Percentiles rank a stretch among this genome's conserved stretches.
Conservation (phyloP, 2,113 vertebrate species). For the Tragelaphus scriptus region DNA sequence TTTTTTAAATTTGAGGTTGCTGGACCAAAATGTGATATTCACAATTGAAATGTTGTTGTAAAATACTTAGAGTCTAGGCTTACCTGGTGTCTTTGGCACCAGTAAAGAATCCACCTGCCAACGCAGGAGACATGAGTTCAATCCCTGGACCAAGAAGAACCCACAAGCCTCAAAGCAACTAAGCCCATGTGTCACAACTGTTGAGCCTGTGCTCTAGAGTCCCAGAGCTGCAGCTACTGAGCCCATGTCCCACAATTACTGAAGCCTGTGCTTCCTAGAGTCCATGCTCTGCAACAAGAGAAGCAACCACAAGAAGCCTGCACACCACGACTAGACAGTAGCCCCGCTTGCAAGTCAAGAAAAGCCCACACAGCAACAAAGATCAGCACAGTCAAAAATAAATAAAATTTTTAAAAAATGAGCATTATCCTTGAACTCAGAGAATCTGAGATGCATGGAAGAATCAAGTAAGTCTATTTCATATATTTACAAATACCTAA, state of each 20-base stretch:
- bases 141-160: not conserved
- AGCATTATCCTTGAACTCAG: not conserved
- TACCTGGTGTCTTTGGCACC: not conserved
- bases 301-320: not conserved
- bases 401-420: not conserved
- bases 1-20: not conserved
- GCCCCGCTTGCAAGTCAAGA: not conserved
- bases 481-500: not conserved
- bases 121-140: not conserved
- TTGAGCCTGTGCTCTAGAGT: not conserved
- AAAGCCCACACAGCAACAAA: not conserved
- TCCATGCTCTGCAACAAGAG: not conserved
- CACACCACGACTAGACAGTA: not conserved
- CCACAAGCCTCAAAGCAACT: not conserved
- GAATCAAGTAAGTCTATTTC: not conserved
- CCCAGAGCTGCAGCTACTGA: not conserved
- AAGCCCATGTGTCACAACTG: not conserved
- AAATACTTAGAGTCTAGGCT: not conserved
- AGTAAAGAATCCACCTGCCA: not conserved
- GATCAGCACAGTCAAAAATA: not conserved
- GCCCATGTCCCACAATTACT: fast-evolving
- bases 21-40: not conserved
- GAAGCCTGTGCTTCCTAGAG: not conserved
- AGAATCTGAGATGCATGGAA: not conserved
- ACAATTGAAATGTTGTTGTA: not conserved